Evolutionary conservation across 2,797 vertebrate species (phyloP).

Genomic region (Eulemur rubriventer): DNA sequence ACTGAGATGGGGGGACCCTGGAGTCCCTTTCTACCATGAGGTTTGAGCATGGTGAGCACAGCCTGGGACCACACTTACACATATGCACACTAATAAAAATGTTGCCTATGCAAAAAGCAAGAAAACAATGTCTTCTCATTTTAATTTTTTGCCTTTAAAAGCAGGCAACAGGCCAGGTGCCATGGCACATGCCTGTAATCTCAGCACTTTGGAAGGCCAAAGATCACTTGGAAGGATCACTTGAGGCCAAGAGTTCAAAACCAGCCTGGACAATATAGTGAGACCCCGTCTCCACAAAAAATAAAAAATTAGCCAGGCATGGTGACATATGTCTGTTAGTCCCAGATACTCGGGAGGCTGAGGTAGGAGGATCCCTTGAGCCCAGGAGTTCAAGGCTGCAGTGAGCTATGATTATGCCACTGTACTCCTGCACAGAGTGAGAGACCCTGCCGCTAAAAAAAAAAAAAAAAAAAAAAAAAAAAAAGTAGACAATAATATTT

Average conservation of each 20-base stretch:
- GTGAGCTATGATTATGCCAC: not conserved
- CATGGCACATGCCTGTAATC: not conserved
- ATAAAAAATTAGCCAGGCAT: not conserved
- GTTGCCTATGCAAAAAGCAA: not conserved
- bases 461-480: not conserved
- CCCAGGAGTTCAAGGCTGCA: not conserved
- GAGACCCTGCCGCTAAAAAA: not conserved
- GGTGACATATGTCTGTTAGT: not conserved
- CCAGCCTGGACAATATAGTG: not conserved
- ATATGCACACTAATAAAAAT: not conserved
- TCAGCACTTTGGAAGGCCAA: not conserved
- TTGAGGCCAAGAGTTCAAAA: not conserved
- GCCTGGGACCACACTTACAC: not conserved
- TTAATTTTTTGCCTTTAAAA: not conserved
- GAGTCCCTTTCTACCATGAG: not conserved
- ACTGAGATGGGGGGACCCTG: not conserved
- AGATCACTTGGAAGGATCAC: not conserved
- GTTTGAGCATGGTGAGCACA: rapidly evolving
- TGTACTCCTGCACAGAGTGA: not conserved
- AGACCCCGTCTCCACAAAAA: not conserved
- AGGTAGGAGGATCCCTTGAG: not conserved
- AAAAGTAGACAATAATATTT: not conserved
- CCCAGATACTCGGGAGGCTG: not conserved
- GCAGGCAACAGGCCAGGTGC: not conserved
- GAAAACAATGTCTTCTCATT: not conserved